phyloP scores from a whole-genome alignment of 92 coral and sea anemone genomes.

The Porites lobata region DNA sequence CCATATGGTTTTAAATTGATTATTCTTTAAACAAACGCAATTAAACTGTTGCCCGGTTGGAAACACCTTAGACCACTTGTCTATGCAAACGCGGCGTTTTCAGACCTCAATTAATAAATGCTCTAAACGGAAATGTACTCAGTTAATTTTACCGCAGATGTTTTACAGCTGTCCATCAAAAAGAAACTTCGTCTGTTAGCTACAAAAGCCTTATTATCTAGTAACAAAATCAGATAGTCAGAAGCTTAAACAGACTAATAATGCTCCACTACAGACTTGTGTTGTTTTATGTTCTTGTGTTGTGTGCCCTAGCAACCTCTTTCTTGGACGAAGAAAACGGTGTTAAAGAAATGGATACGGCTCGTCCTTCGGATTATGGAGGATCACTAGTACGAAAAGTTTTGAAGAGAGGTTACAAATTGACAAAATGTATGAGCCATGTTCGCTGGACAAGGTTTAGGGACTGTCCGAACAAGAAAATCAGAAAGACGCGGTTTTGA shows the following conservation, averaged over 20 bases:
- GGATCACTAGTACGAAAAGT: not conserved
- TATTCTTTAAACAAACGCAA: not conserved
- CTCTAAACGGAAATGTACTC: constrained; percentile 5
- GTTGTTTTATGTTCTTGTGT: constrained; percentile 6
- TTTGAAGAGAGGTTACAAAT: not conserved
- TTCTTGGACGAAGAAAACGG: not conserved
- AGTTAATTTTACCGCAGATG: constrained; percentile 18
- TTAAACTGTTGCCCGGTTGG: not conserved
- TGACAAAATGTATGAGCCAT: not conserved
- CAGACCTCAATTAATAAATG: not conserved
- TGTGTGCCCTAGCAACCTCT: not conserved
- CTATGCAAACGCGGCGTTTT: constrained; percentile 6
- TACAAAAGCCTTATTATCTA: constrained; percentile 1
- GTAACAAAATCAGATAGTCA: not conserved
- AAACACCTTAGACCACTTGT: not conserved
- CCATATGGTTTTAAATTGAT: constrained; percentile 24
- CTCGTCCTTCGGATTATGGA: not conserved
- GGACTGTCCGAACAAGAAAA: not conserved
- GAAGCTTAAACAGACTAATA: not conserved
- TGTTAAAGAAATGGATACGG: not conserved
- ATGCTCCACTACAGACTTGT: not conserved
- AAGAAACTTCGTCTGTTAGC: not conserved
- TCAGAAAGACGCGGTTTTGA: not conserved
- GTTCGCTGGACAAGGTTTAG: constrained; percentile 8
- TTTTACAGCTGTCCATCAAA: constrained; percentile 4